Percentiles rank a stretch among this genome's conserved stretches.
phyloP scores from a whole-genome alignment of 2,113 vertebrate species.

The Cryptotis parvus region DNA sequence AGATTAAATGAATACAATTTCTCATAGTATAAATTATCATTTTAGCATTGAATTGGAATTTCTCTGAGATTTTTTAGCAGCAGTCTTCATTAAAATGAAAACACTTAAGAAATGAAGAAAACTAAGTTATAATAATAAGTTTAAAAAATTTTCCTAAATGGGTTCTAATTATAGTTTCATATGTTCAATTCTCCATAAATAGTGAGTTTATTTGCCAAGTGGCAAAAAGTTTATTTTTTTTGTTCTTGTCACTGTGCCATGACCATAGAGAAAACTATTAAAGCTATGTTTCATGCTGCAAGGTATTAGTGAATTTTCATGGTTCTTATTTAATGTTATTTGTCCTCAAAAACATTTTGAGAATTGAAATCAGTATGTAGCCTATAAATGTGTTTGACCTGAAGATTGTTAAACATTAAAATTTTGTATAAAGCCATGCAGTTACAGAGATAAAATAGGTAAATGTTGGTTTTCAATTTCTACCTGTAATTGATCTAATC shows the following conservation, averaged over 20 bases:
- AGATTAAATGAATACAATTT: not conserved
- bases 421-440: not conserved
- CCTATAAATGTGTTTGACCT: not conserved
- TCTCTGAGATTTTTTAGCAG: not conserved
- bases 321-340: not conserved
- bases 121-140: not conserved
- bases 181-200: not conserved
- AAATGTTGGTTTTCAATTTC: not conserved
- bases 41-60: not conserved
- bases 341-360: not conserved
- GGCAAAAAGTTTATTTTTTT: not conserved
- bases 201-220: not conserved
- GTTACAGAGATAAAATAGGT: not conserved
- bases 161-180: not conserved
- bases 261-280: constrained; percentile 4
- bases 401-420: not conserved
- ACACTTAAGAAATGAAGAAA: constrained; percentile 20
- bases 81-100: not conserved
- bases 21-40: not conserved
- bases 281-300: not conserved
- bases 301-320: not conserved
- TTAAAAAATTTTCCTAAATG: constrained; percentile 11
- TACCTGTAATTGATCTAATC: not conserved
- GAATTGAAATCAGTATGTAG: rapidly evolving
- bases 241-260: not conserved